These are phyloP conservation scores for Barbus barbus DNA, from an alignment of 2,113 vertebrate species.

Conservation along the genomic window DNA sequence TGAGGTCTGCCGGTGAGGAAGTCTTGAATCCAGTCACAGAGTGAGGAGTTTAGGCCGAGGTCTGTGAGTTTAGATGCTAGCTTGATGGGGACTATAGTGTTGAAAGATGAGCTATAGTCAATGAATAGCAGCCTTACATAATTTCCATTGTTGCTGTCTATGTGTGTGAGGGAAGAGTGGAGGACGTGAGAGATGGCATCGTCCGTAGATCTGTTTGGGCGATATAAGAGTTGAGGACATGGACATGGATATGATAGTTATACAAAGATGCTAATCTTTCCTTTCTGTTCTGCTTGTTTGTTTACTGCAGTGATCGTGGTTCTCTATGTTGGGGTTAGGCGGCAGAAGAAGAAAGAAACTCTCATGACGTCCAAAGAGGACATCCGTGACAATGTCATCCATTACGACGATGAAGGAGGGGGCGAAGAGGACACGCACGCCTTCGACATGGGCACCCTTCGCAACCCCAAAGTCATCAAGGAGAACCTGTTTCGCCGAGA, in stretches of 20 bases:
- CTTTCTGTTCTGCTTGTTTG: not conserved
- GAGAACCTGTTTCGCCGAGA: constrained; percentile 90
- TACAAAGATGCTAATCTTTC: not conserved
- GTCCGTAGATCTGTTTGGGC: too few species aligned
- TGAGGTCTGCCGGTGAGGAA: too few species aligned
- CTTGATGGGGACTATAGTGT: too few species aligned
- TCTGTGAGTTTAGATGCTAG: too few species aligned
- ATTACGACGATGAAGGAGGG: constrained; percentile 97
- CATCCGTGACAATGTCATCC: constrained; percentile 96
- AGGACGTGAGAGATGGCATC: too few species aligned
- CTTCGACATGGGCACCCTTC: constrained; percentile 95
- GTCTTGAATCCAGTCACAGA: too few species aligned
- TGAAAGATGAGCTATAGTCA: too few species aligned
- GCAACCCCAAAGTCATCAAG: constrained; percentile 93
- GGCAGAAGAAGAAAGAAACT: constrained; percentile 95
- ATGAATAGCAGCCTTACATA: too few species aligned
- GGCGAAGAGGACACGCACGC: constrained; percentile 98
- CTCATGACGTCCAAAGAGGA: constrained; percentile 99
- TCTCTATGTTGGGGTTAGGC: constrained; percentile 89
- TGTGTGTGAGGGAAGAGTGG: too few species aligned
- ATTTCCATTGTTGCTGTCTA: too few species aligned
- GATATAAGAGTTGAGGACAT: too few species aligned
- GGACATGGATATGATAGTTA: not conserved
- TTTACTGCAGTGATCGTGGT: constrained; percentile 86
- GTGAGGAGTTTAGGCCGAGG: too few species aligned